Conservation (phyloP, 2,888 invertebrate species). For the Melinopterus prodromus region DNA sequence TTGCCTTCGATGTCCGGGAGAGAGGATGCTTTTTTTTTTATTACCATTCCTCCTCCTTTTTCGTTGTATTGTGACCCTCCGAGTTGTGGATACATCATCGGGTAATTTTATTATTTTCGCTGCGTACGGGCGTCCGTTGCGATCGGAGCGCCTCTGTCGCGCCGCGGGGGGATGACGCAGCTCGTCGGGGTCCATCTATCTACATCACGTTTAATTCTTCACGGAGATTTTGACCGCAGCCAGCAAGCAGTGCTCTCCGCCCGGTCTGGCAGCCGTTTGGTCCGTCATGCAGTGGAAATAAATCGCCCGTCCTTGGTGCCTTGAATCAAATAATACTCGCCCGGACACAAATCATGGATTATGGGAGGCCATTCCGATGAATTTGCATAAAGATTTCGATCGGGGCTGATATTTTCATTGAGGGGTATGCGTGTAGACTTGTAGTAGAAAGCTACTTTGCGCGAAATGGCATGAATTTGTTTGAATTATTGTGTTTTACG, state of each 20-base stretch:
- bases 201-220: constrained; percentile 46
- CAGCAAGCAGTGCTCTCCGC: constrained; percentile 26
- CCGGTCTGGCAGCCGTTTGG: constrained; percentile 17
- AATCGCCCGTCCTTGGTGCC: constrained; percentile 33
- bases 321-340: constrained; percentile 40
- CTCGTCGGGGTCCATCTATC: constrained; percentile 41
- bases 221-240: constrained; percentile 42
- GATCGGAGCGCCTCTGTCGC: constrained; percentile 9
- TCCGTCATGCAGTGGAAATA: constrained; percentile 40
- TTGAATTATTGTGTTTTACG: no score
- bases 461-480: no score
- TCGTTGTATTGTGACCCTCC: not conserved
- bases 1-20: constrained; percentile 7
- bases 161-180: constrained; percentile 10
- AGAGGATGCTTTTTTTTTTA: not conserved
- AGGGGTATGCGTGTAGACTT: not conserved
- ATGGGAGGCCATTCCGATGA: constrained; percentile 36
- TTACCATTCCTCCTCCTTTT: not conserved
- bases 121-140: constrained; percentile 9
- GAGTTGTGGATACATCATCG: not conserved
- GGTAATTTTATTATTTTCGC: constrained; percentile 4
- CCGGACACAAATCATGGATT: constrained; percentile 40
- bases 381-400: constrained; percentile 48
- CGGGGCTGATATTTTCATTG: constrained; percentile 24
- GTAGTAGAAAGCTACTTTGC: no score